Evolutionary conservation across 2,888 invertebrate genomes (phyloP).

Genomic region (Odontothrips loti): DNA sequence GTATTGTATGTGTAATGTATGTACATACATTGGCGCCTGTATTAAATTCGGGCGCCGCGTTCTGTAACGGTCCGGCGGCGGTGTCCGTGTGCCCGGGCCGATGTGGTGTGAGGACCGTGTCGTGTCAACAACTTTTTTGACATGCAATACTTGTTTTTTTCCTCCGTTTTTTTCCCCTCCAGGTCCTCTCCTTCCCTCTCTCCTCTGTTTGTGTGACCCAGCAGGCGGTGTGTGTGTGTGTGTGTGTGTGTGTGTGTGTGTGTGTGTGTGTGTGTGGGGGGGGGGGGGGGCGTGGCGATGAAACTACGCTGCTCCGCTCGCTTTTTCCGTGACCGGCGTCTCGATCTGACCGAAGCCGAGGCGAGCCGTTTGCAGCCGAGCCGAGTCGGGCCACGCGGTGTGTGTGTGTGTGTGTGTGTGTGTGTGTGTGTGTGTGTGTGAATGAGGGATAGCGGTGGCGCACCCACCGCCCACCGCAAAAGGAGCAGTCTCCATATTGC

Average conservation of each 20-base stretch:
- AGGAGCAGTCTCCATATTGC: too few species aligned
- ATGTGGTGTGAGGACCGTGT: neutral
- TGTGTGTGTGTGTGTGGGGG: neutral
- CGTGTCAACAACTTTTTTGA: constrained; percentile 22
- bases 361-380: too few species aligned
- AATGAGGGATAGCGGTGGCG: too few species aligned
- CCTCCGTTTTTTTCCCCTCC: neutral
- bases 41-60: neutral
- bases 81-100: neutral
- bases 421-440: too few species aligned
- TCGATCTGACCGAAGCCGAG: neutral
- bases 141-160: neutral
- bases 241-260: neutral
- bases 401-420: too few species aligned
- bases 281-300: neutral
- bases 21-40: constrained; percentile 16
- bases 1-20: neutral
- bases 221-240: neutral
- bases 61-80: neutral
- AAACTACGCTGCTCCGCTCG: neutral
- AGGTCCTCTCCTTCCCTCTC: neutral
- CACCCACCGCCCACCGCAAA: too few species aligned
- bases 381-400: too few species aligned
- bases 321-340: constrained; percentile 5
- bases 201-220: neutral